Base-by-base conservation (phyloP, 2,113 vertebrate genomes). In the Rhabdornis inornatus region DNA sequence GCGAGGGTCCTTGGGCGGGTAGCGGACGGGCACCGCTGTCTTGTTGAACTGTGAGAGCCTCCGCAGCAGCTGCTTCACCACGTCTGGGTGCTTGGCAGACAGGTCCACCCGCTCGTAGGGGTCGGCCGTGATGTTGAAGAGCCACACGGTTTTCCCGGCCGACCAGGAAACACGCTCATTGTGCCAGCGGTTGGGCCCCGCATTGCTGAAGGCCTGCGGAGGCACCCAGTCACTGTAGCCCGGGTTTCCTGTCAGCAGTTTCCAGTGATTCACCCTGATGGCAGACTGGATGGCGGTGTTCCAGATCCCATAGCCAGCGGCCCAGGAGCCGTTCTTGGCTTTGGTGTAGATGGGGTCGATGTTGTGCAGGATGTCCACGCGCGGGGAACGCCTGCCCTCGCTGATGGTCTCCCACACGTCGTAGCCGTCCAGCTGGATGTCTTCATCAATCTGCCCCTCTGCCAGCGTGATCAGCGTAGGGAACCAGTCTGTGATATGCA, bases 401-500 rank as follows among this genome's bases (percentile, higher is more conserved):
- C 99, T 99, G 69, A 99, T 98, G 44, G 99, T 98, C 96, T 99
- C 99, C 99, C 99, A 99, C 75, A 99, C 97, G 18, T 99, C 99
- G 2, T 99, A 99, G 20, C 99, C 99, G 5, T 99, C 99, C 87
- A 99, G 96, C 44, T 98, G 98, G 65, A 98, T 98, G 79, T 99
- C 97, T 92, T 99, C 99, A 18, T 99, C 98, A 7, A 99, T 97
- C 74, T 98, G 98, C 22, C 99, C 99, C 90, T 99, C 99, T 0
- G 98, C 99, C 95, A 99, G 97, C 0, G 98, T 98, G 77, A 99
- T 98, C 96, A 99, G 92, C 14, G 99, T 99, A 30, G 99, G 99
- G 92, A 99, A 99, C 99, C 99, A 99, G 97, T 99, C 99, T 2
- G 99, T 99, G 93, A 99, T 99, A 95, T 99, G 99, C 65, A 99